These are phyloP conservation scores for Paratrypauchen microcephalus DNA, from an alignment of 2,797 vertebrate genomes.

Conservation along the genomic window DNA sequence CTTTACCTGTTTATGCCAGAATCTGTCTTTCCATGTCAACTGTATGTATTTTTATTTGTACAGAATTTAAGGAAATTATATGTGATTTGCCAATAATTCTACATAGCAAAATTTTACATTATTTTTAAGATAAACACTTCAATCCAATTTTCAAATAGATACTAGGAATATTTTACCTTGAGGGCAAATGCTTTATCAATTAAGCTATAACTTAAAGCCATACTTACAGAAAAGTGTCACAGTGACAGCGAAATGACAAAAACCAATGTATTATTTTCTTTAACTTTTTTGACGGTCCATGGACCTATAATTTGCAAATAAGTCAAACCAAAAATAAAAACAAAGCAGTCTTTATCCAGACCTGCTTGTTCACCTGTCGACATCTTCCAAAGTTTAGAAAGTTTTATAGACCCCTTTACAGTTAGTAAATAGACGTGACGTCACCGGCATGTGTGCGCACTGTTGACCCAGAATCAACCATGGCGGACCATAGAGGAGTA, in stretches of 20 bases:
- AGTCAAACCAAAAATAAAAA: no score
- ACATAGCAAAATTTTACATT: not conserved
- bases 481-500: no score
- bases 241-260: no score
- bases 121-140: not conserved
- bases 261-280: no score
- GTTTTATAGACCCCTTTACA: no score
- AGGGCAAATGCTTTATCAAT: not conserved
- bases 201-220: not conserved
- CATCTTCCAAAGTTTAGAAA: not conserved
- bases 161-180: not conserved
- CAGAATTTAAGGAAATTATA: slow-evolving; percentile 13
- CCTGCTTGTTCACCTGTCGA: not conserved
- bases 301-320: no score
- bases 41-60: slow-evolving; percentile 26
- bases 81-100: slow-evolving; percentile 4
- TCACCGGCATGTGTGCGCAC: no score
- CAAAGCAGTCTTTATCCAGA: no score
- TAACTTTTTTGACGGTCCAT: no score
- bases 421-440: no score
- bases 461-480: no score
- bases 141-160: not conserved
- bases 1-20: slow-evolving; percentile 33
- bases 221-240: no score
- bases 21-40: slow-evolving; percentile 31